These are phyloP conservation scores for Cotesia vestalis DNA, from an alignment of 1,140 invertebrate genomes.

Conservation along the genomic window DNA sequence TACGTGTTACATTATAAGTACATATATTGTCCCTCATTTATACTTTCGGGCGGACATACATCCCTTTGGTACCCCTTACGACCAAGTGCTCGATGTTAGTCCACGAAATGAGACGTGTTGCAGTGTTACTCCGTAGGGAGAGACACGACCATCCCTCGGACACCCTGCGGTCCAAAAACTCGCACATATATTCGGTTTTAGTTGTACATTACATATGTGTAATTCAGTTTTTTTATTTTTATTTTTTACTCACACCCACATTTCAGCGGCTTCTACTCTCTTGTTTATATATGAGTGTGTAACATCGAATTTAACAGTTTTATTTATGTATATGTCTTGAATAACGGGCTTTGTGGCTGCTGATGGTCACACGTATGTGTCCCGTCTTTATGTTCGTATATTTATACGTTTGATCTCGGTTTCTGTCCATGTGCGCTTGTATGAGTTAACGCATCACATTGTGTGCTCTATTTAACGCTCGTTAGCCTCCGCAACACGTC, in stretches of 20 bases:
- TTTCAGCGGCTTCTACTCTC: background rate
- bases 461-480: conserved; percentile 61
- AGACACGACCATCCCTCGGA: conserved; percentile 41
- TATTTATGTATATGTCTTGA: conserved; percentile 23
- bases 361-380: background rate
- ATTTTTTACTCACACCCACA: conserved; percentile 22
- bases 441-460: conserved; percentile 21
- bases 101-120: conserved; percentile 40
- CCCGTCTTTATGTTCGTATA: conserved; percentile 7
- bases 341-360: conserved; percentile 14
- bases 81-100: conserved; percentile 37
- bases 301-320: conserved; percentile 27
- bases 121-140: conserved; percentile 42
- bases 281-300: background rate
- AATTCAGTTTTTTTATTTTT: conserved; percentile 19
- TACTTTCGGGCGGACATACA: conserved; percentile 7
- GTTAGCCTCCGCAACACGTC: conserved; percentile 59
- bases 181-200: background rate
- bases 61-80: conserved; percentile 21
- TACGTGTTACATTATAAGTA: too few relatives aligned
- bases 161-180: conserved; percentile 44
- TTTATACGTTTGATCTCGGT: conserved; percentile 9
- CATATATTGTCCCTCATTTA: conserved; percentile 24
- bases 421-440: conserved; percentile 6
- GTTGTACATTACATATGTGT: conserved; percentile 1